phyloP scores from a whole-genome alignment of 2,888 invertebrate genomes.

The Plebejus anna region DNA sequence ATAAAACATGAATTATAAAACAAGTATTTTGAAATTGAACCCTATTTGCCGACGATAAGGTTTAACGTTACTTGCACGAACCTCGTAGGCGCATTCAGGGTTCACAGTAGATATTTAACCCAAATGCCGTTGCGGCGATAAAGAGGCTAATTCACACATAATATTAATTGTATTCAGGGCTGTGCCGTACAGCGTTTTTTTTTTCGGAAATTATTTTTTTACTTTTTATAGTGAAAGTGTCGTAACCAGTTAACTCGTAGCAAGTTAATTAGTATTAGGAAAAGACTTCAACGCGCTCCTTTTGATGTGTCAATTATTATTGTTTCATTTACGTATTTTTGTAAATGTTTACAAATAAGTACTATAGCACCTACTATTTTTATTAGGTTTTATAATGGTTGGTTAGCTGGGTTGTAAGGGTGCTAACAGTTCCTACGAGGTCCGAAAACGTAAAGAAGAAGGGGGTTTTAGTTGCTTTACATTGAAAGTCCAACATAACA shows the following conservation, averaged over 20 bases:
- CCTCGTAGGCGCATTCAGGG: conserved; percentile 8
- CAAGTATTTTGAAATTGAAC: not conserved
- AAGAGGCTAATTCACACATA: conserved; percentile 51
- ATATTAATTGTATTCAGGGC: conserved; percentile 45
- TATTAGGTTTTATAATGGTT: no score
- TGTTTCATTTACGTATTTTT: no score
- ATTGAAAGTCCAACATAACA: no score
- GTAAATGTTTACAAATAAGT: no score
- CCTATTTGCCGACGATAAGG: not conserved
- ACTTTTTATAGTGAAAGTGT: not conserved
- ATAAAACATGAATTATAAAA: not conserved
- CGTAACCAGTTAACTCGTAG: no score
- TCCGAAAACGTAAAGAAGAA: no score
- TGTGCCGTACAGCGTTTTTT: not conserved
- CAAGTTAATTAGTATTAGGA: not conserved
- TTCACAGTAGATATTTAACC: conserved; percentile 33
- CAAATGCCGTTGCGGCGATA: conserved; percentile 34
- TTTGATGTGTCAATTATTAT: not conserved
- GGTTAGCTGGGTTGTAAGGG: no score
- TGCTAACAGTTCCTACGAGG: no score
- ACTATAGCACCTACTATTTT: no score
- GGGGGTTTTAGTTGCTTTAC: no score
- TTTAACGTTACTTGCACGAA: not conserved
- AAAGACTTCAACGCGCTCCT: not conserved
- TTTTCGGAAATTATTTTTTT: not conserved